phyloP scores from a whole-genome alignment of 2,113 vertebrate species.

The Xiphias gladius region DNA sequence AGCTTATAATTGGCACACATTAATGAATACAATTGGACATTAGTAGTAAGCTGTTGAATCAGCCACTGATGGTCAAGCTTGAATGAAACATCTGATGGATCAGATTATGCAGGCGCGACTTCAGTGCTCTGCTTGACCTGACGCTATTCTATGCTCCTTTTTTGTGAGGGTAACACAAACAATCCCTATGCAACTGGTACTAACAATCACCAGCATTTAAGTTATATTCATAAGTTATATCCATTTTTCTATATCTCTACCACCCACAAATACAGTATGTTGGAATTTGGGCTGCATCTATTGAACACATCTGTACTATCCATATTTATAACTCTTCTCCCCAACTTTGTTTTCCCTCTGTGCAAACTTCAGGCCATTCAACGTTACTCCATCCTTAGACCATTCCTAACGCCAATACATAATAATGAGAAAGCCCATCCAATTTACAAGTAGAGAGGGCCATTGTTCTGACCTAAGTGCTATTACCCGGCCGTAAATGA shows the following conservation, averaged over 20 bases:
- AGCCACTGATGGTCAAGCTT: background rate
- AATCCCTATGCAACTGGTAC: background rate
- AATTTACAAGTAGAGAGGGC: slow-evolving; percentile 56
- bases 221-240: background rate
- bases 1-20: background rate
- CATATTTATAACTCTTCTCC: slow-evolving; percentile 11
- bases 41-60: background rate
- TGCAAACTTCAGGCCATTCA: slow-evolving; percentile 40
- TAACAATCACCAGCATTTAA: background rate
- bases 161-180: background rate
- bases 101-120: background rate
- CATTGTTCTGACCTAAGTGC: slow-evolving; percentile 72
- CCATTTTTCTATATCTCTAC: background rate
- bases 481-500: slow-evolving; percentile 68
- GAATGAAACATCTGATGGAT: background rate
- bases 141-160: background rate
- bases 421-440: slow-evolving; percentile 68
- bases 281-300: background rate
- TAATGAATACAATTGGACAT: background rate
- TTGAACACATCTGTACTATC: background rate
- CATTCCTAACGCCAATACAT: slow-evolving; percentile 58
- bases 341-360: slow-evolving; percentile 22
- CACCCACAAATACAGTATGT: background rate
- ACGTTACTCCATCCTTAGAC: slow-evolving; percentile 29
- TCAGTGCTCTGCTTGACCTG: background rate